These are phyloP conservation scores for Pheosia tremula DNA, from an alignment of 2,888 invertebrate species.

Conservation along the genomic window DNA sequence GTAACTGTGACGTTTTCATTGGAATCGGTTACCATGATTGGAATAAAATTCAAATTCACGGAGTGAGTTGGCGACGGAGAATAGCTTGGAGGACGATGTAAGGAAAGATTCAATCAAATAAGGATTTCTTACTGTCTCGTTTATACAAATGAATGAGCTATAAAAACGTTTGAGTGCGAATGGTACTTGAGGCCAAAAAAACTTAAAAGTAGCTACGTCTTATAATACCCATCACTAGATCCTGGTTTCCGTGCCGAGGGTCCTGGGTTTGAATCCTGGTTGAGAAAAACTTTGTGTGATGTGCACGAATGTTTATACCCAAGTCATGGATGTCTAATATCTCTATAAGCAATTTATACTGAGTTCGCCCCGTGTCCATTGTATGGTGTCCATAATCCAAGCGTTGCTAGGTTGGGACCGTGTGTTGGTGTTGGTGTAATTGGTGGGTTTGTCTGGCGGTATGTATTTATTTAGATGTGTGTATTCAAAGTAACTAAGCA, in stretches of 20 bases:
- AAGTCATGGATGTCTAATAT: no score
- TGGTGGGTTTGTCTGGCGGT: no score
- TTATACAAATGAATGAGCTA: slow-evolving; percentile 5
- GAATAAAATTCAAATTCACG: slow-evolving; percentile 7
- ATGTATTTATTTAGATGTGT: no score
- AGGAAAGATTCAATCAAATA: slow-evolving; percentile 8
- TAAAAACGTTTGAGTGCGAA: slow-evolving; percentile 3
- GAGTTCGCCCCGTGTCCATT: no score
- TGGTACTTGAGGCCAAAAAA: neutral
- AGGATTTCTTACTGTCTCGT: slow-evolving; percentile 7
- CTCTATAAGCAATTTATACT: no score
- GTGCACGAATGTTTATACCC: no score
- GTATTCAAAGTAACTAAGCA: no score
- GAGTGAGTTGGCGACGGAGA: neutral
- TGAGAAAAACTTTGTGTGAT: no score
- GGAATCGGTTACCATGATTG: slow-evolving; percentile 7
- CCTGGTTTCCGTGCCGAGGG: neutral
- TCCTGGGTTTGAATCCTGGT: no score
- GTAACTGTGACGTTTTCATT: slow-evolving; percentile 4
- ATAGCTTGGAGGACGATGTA: neutral
- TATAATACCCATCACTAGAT: neutral
- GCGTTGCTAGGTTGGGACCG: no score
- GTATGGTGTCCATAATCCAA: no score
- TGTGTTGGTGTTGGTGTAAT: no score
- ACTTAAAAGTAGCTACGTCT: neutral